Base-by-base conservation (phyloP, 2,797 vertebrate genomes). In the Ptychobarbus kaznakovi region DNA sequence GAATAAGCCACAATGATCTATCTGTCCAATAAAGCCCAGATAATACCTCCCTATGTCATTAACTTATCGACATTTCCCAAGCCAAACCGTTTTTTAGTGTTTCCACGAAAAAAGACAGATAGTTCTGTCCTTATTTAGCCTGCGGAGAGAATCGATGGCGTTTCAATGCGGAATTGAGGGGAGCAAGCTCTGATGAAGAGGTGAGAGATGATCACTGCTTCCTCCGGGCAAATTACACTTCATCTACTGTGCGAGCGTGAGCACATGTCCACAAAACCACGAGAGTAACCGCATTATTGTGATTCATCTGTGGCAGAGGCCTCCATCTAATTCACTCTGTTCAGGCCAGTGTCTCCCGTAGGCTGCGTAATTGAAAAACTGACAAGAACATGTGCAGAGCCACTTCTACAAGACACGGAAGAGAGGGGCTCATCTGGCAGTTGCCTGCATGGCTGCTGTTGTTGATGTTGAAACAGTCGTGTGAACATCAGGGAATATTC, bases 11-110 rank as follows among this genome's bases (percentile, higher is more conserved):
- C 76, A 66, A 56, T 82, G 75, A 79, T 79, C 53, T n/a, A 73
- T 80, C 70, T 42, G 61, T 79, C 44, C 40, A 81, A 80, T 86
- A 81, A 86, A 86, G 12, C 73, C 6, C 28, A n/a, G 32, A 46
- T 35, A 53, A 38, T 61, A 8, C 28, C 61, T 86, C 63, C 38
- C 46, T 63, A 20, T 83, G 35, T 70, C 42, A 87, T 53, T 68
- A 85, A 69, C 46, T 20, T 44, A 87, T 85, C 61, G 73, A 46
- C 32, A 68, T 73, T 69, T 85, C 35, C 53, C 75, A 42, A 51
- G 82, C 10, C 51, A 63, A 65, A 15, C 51, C n/a, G 32, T 16
- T 15, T 68, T 49, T 51, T 22, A 32, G 25, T 9, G 12, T 63
- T 77, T 25, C 28, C 56, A 6, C 15, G n/a, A 38, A 70, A 20